Evolutionary conservation across 2,888 invertebrate genomes (phyloP).

Genomic region (Torymus auratus): DNA sequence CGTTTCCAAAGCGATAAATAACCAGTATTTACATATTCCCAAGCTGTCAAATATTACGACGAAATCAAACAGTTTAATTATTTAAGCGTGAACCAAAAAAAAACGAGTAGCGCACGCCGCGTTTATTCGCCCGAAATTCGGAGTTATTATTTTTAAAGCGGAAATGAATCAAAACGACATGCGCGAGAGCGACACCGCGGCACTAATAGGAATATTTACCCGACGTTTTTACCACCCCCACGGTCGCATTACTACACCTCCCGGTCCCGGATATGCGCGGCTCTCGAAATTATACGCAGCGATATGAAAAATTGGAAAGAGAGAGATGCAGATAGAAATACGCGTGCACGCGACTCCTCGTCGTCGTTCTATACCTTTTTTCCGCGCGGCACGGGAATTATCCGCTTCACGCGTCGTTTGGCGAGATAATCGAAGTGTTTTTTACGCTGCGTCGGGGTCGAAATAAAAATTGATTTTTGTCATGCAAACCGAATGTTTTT

Average conservation of each 20-base stretch:
- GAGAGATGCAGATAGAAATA: background rate
- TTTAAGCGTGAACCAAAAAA: too few relatives aligned
- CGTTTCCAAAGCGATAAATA: too few relatives aligned
- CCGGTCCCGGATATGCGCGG: background rate
- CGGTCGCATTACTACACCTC: background rate
- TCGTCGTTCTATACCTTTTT: background rate
- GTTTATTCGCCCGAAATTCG: background rate
- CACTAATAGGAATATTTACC: background rate
- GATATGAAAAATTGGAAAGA: conserved; percentile 21
- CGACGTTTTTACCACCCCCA: background rate
- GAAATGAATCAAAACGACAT: background rate
- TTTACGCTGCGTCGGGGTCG: conserved; percentile 12
- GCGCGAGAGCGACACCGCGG: background rate
- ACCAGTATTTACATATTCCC: too few relatives aligned
- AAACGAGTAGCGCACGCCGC: too few relatives aligned
- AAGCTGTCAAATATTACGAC: too few relatives aligned
- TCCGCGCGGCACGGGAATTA: conserved; percentile 7
- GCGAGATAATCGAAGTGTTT: conserved; percentile 38
- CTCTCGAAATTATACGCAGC: conserved; percentile 2
- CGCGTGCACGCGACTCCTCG: background rate
- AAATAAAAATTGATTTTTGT: conserved; percentile 24
- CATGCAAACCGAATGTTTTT: background rate
- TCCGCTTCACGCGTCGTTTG: conserved; percentile 37
- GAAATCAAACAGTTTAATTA: too few relatives aligned
- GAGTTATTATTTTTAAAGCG: background rate